Evolutionary conservation across 2,113 vertebrate genomes (phyloP), one percentile per base, ranked within the genome.

Genomic region (Polypterus senegalus): DNA sequence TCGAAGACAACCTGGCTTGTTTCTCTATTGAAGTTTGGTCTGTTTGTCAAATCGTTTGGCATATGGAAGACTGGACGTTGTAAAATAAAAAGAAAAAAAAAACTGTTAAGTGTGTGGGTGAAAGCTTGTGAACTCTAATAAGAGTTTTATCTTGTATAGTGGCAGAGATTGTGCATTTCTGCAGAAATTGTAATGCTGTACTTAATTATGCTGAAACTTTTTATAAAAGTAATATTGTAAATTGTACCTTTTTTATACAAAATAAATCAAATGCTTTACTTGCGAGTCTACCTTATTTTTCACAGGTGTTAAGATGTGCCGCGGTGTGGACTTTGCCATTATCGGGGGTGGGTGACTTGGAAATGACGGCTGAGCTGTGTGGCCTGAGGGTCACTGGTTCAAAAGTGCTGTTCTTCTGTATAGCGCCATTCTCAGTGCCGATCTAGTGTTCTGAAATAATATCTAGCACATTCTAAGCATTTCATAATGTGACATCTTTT

Each of bases 201-300:
- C 89, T 89, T 94, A 92, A 89, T 96, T 90, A 89, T 91, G 89
- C 92, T 92, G 83, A 92, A 93, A 98, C 94, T 98, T 98, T 98
- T 98, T 93, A 98, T 98, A 98, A 98, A 97, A 98, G 94, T 98
- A 97, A 91, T 77, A 86, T 93, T 97, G 93, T 97, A 97, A 97
- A 92, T 91, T 89, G 88, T 93, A 92, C 88, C 76, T 85, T 95
- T 93, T 92, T 92, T 91, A 91, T 93, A 95, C 88, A 91, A 89
- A 92, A 92, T 97, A 97, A 98, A 98, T 93, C 82, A 79, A 91
- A 92, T 91, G 90, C 89, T 81, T 91, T 89, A 90, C 80, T 80
- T 88, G 89, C 27, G 27, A 27, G 27, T 27, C 27, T 27, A 27
- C 27, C 27, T 27, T 27, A 27, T 27, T 27, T 27, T 27, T 27